These are phyloP conservation scores for Eucera pruinosa DNA, from an alignment of 2,888 invertebrate species.

Conservation along the genomic window DNA sequence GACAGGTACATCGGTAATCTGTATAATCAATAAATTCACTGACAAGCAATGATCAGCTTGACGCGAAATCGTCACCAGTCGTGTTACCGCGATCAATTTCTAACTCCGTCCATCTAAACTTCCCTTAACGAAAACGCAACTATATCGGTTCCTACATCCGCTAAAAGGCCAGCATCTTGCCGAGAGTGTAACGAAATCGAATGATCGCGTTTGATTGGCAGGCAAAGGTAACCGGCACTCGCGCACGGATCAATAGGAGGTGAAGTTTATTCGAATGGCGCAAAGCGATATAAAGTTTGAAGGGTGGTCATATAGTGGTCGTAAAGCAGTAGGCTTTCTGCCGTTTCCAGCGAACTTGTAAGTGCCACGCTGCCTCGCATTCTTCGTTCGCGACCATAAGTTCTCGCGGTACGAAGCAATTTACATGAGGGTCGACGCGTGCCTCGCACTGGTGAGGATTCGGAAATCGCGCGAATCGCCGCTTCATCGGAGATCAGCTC, in stretches of 20 bases:
- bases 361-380: slow-evolving; percentile 63
- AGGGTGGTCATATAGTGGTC: slow-evolving; percentile 78
- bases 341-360: slow-evolving; percentile 68
- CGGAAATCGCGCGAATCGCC: slow-evolving; percentile 42
- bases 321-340: slow-evolving; percentile 76
- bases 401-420: slow-evolving; percentile 74
- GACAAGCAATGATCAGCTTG: neutral
- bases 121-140: neutral
- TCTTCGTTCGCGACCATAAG: slow-evolving; percentile 55
- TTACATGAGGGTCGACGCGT: slow-evolving; percentile 74
- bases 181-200: neutral
- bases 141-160: neutral
- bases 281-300: slow-evolving; percentile 80
- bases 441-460: slow-evolving; percentile 57
- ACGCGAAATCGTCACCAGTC: neutral
- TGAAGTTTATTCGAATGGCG: slow-evolving; percentile 49
- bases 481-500: slow-evolving; percentile 41
- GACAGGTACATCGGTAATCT: neutral
- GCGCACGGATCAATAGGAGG: slow-evolving; percentile 57
- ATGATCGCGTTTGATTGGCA: neutral
- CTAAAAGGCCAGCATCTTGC: neutral
- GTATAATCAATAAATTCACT: neutral
- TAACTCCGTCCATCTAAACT: no score
- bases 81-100: neutral
- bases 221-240: slow-evolving; percentile 17